Base-by-base conservation (phyloP, 53 echinoderm and acorn worm genomes). In the Astropecten irregularis region DNA sequence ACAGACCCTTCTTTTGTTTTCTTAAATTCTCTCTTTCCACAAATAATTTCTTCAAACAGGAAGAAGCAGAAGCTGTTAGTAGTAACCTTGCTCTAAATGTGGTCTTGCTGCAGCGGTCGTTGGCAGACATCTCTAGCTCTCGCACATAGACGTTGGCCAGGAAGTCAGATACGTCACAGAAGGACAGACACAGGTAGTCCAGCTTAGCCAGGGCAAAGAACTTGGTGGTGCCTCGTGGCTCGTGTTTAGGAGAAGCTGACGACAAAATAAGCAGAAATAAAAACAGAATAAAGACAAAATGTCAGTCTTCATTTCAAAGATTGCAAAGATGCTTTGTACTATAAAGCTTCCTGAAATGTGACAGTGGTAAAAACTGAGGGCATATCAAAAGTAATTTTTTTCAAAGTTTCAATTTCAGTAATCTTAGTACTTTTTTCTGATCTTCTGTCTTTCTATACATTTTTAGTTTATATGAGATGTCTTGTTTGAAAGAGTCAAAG, bases 31-130 rank as follows among this genome's bases (percentile, higher is more conserved):
- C 42, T 42, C 42, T 42, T 42, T 11, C 42, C 42, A 6, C 42
- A n/a, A n/a, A n/a, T n/a, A n/a, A n/a, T n/a, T n/a, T n/a, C n/a
- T n/a, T n/a, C n/a, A n/a, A n/a, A n/a, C 54, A 54, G 14, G 4
- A 58, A 30, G 30, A 76, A 57, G 10, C 37, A 74, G 31, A 15
- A 39, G 18, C 15, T n/a, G 13, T 36, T 14, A 2, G n/a, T n/a
- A n/a, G 40, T 72, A 36, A 94, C 97, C 97, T 94, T 47, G 94
- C 92, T 66, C 90, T 87, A 11, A 97, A 31, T 21, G 92, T 94
- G 33, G 94, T 94, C 57, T 90, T 92, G 19, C 86, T 92, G 11
- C 52, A 71, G 70, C 88, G 94, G 40, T 93, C 91, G 3, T 84
- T 92, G 58, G 94, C 81, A 15, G 90, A 89, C 18, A 89, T 83